A percentile compares a stretch with the other conserved stretches of the same genome.
phyloP scores from a whole-genome alignment of 2,113 vertebrate genomes.

The Peromyscus maniculatus region DNA sequence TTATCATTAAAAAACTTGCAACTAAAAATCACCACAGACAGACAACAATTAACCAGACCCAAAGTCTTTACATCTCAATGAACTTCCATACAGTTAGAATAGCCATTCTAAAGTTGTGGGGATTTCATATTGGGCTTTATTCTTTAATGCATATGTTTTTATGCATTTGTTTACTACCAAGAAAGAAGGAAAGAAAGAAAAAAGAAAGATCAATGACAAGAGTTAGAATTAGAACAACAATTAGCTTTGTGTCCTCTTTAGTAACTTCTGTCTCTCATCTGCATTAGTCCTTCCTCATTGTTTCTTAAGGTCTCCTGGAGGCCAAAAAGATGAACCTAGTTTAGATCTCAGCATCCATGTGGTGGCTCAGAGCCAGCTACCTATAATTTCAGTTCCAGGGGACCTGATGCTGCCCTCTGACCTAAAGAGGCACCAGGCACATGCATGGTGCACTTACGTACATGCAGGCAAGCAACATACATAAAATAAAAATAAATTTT shows the following conservation, averaged over 20 bases:
- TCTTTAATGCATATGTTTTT: background rate
- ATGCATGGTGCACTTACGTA: background rate
- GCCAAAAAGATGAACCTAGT: background rate
- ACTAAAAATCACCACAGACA: background rate
- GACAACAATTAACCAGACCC: background rate
- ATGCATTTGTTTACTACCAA: background rate
- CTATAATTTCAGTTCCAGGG: background rate
- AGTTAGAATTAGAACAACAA: background rate
- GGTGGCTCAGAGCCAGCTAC: background rate
- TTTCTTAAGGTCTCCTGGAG: background rate
- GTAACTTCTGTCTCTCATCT: background rate
- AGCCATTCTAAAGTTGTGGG: background rate
- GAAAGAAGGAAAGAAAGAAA: background rate
- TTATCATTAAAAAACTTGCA: background rate
- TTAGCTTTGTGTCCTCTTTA: background rate
- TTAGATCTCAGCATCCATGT: background rate
- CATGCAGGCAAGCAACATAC: background rate
- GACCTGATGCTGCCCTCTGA: background rate
- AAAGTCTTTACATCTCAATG: background rate
- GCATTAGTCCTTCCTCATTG: background rate
- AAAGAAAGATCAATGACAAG: background rate
- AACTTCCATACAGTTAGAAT: background rate
- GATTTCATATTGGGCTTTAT: background rate
- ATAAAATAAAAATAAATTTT: background rate
- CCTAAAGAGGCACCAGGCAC: background rate